Conservation (phyloP, 2,888 invertebrate species). For the Apamea epomidion region DNA sequence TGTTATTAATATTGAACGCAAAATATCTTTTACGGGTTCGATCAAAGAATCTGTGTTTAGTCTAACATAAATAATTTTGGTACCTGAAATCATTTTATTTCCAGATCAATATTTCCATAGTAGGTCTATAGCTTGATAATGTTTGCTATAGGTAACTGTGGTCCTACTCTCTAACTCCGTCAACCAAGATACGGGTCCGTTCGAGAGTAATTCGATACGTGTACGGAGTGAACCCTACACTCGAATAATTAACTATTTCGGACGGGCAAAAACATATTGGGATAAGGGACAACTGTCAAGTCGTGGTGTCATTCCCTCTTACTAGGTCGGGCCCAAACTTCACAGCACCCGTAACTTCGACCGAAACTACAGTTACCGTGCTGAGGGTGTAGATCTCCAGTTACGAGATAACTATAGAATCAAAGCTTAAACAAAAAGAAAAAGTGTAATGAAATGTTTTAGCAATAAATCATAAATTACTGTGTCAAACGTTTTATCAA, state of each 20-base stretch:
- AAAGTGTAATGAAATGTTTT: conserved; percentile 26
- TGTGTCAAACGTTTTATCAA: conserved; percentile 45
- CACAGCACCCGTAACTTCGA: neutral
- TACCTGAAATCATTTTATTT: conserved; percentile 27
- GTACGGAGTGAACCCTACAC: neutral
- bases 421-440: neutral
- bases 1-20: conserved; percentile 47
- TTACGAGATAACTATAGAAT: neutral
- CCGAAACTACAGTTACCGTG: neutral
- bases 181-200: neutral
- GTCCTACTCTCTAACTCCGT: neutral
- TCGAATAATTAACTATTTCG: neutral
- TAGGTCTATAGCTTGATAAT: neutral
- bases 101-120: conserved; percentile 23
- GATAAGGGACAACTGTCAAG: neutral
- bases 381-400: neutral
- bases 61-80: conserved; percentile 18
- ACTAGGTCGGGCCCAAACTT: neutral
- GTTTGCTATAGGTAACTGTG: neutral
- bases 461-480: conserved; percentile 58
- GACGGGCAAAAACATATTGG: neutral
- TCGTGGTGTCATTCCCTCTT: neutral
- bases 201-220: neutral
- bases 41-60: conserved; percentile 30
- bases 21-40: conserved; percentile 17